Conservation (phyloP, 2,113 vertebrate species). For the Nerophis ophidion region DNA sequence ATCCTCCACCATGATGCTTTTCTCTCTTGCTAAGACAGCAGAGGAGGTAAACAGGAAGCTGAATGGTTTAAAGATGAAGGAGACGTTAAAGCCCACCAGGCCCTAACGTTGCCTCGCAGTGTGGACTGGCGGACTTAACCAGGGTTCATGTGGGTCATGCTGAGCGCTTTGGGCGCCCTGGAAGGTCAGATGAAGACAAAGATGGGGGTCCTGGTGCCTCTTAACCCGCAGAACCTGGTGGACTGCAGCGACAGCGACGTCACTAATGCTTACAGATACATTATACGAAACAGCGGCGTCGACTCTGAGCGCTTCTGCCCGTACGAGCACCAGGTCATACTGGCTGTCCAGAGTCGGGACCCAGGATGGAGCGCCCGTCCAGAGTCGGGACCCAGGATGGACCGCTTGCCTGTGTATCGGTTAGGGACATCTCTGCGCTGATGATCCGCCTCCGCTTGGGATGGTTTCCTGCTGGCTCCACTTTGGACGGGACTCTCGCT, state of each 20-base stretch:
- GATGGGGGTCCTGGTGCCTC: conserved; percentile 72
- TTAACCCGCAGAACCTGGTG: conserved; percentile 86
- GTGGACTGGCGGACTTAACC: conserved; percentile 75
- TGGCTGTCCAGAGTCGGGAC: no score
- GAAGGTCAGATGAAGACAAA: conserved; percentile 79
- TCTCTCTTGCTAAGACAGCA: conserved; percentile 61
- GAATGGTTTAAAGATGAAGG: conserved; percentile 62
- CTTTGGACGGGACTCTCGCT: no score
- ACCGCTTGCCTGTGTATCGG: no score
- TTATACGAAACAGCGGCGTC: conserved; percentile 78
- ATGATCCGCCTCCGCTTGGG: no score
- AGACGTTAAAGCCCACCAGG: neutral
- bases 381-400: no score
- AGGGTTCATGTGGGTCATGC: conserved; percentile 80
- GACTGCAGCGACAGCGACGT: conserved; percentile 76
- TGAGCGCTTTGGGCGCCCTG: conserved; percentile 82
- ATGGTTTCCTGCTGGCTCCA: no score
- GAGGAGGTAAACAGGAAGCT: conserved; percentile 72
- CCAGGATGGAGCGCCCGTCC: no score
- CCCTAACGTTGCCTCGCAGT: conserved; percentile 34
- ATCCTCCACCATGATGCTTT: neutral
- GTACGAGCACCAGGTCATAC: conserved; percentile 74
- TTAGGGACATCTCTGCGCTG: no score
- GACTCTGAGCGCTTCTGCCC: conserved; percentile 81
- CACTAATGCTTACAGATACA: conserved; percentile 72